Evolutionary conservation across 2,888 invertebrate genomes (phyloP).

Genomic region (Cylloceria caligata): DNA sequence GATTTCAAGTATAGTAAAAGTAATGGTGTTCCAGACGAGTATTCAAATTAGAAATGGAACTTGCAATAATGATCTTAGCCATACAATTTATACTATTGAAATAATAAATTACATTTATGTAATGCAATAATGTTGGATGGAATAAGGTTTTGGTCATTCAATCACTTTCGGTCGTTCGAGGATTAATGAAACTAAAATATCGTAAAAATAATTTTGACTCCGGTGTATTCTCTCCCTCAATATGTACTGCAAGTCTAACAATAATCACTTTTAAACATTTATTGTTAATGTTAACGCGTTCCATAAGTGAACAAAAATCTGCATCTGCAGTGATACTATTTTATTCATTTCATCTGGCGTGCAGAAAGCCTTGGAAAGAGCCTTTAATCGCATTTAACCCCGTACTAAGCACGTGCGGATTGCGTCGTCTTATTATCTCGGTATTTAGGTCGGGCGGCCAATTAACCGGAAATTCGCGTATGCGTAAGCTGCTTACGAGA

Average conservation of each 20-base stretch:
- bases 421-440: constrained; percentile 66
- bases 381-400: constrained; percentile 32
- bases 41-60: too few relatives aligned
- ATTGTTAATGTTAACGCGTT: background rate
- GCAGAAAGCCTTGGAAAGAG: constrained; percentile 10
- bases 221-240: too few relatives aligned
- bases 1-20: background rate
- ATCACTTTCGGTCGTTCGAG: too few relatives aligned
- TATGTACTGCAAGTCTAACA: too few relatives aligned
- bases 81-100: too few relatives aligned
- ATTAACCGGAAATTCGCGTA: constrained; percentile 70
- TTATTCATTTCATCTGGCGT: background rate
- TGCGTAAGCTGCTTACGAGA: constrained; percentile 71
- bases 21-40: background rate
- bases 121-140: too few relatives aligned
- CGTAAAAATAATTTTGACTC: too few relatives aligned
- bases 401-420: constrained; percentile 18
- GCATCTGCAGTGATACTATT: background rate
- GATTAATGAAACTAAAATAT: too few relatives aligned
- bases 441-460: constrained; percentile 72
- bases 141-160: too few relatives aligned
- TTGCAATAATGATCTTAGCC: background rate
- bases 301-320: background rate
- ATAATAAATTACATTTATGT: too few relatives aligned
- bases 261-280: too few relatives aligned